phyloP scores from a whole-genome alignment of 2,888 invertebrate genomes.

The Sinotaia quadrata region DNA sequence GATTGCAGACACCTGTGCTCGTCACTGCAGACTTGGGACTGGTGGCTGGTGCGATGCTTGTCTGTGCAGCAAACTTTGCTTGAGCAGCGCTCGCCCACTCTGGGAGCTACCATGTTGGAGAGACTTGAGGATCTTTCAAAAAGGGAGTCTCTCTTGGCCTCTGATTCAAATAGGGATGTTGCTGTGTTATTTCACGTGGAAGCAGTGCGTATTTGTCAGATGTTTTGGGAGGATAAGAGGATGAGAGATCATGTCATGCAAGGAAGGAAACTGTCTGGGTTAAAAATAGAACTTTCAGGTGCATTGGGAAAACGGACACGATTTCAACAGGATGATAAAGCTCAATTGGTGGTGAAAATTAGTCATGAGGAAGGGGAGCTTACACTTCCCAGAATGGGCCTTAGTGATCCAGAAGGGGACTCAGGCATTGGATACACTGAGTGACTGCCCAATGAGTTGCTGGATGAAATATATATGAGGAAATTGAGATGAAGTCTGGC shows the following conservation, averaged over 20 bases:
- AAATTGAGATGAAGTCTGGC: too few species aligned
- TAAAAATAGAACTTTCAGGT: slow-evolving; percentile 83
- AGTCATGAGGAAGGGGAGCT: too few species aligned
- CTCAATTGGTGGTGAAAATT: too few species aligned
- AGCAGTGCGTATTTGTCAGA: slow-evolving; percentile 80
- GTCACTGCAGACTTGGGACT: slow-evolving; percentile 73
- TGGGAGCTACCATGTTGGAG: slow-evolving; percentile 57
- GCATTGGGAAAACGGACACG: too few species aligned
- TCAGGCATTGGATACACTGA: too few species aligned
- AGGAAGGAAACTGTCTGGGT: slow-evolving; percentile 78
- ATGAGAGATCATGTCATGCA: slow-evolving; percentile 80
- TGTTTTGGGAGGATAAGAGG: slow-evolving; percentile 82
- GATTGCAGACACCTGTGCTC: slow-evolving; percentile 46
- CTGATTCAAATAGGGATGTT: slow-evolving; percentile 53
- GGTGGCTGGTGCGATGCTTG: slow-evolving; percentile 85
- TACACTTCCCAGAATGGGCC: too few species aligned
- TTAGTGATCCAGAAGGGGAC: too few species aligned
- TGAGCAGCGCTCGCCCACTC: slow-evolving; percentile 80
- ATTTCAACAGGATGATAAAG: too few species aligned
- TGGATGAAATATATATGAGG: too few species aligned
- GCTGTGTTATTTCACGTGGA: slow-evolving; percentile 75
- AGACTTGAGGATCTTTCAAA: slow-evolving; percentile 53
- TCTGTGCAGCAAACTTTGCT: slow-evolving; percentile 83
- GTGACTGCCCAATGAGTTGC: too few species aligned
- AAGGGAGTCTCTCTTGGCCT: slow-evolving; percentile 50